Evolutionary conservation across 2,888 invertebrate species (phyloP).

Genomic region (Nomada lathburiana): DNA sequence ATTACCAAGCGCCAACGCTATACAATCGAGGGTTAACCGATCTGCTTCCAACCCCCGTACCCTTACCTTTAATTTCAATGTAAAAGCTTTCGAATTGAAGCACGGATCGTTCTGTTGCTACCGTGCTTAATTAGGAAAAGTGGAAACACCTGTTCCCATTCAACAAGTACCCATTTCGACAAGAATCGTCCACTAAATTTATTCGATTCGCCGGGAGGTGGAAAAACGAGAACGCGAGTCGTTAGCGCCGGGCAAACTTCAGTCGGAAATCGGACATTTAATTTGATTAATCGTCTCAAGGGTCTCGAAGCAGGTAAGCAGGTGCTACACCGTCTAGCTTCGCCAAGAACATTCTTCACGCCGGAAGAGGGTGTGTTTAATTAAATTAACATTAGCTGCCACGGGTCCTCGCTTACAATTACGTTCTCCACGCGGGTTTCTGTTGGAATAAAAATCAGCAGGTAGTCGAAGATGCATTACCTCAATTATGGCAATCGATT

Average conservation of each 20-base stretch:
- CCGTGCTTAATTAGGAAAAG: slow-evolving; percentile 29
- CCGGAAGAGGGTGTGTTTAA: slow-evolving; percentile 67
- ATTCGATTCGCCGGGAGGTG: neutral
- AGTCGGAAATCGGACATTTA: slow-evolving; percentile 57
- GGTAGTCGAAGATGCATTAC: slow-evolving; percentile 57
- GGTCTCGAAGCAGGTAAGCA: slow-evolving; percentile 29
- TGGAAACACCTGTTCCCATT: slow-evolving; percentile 35
- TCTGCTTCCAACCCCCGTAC: too few relatives aligned
- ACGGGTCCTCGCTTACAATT: slow-evolving; percentile 72
- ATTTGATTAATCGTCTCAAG: slow-evolving; percentile 58
- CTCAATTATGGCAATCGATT: neutral
- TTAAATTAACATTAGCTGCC: slow-evolving; percentile 76
- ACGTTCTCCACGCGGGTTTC: slow-evolving; percentile 72
- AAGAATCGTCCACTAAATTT: slow-evolving; percentile 10
- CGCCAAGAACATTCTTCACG: slow-evolving; percentile 64
- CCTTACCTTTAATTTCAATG: too few relatives aligned
- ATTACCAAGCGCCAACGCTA: too few relatives aligned
- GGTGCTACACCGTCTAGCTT: slow-evolving; percentile 30
- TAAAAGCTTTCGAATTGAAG: neutral
- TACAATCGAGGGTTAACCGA: too few relatives aligned
- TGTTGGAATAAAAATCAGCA: slow-evolving; percentile 68
- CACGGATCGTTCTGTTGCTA: neutral
- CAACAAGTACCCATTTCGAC: slow-evolving; percentile 1
- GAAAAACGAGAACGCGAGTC: slow-evolving; percentile 19
- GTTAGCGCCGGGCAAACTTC: slow-evolving; percentile 39